Evolutionary conservation across 2,113 vertebrate genomes (phyloP).

Genomic region (Paramisgurnus dabryanus): DNA sequence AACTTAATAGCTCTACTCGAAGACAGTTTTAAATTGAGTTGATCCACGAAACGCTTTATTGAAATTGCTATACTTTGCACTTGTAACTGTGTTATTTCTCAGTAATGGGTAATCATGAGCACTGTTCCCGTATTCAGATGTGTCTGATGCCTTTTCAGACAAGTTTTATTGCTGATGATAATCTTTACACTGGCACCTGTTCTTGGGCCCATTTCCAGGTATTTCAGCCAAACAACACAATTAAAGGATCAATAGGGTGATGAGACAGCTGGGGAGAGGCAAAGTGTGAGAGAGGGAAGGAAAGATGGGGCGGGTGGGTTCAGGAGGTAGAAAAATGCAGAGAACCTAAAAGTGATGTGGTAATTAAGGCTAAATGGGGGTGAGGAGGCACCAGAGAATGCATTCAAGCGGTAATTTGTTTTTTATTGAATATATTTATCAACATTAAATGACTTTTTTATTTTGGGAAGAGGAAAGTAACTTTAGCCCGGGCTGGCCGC

Average conservation of each 20-base stretch:
- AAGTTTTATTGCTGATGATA: slow-evolving; percentile 47
- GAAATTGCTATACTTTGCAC: slow-evolving; percentile 32
- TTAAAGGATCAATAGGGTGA: slow-evolving; percentile 60
- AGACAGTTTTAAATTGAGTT: slow-evolving; percentile 38
- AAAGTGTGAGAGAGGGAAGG: neutral
- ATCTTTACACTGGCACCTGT: slow-evolving; percentile 47
- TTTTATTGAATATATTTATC: slow-evolving; percentile 68
- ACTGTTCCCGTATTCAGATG: slow-evolving; percentile 17
- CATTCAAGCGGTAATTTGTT: slow-evolving; percentile 60
- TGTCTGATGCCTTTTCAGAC: slow-evolving; percentile 31
- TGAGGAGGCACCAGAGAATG: slow-evolving; percentile 50
- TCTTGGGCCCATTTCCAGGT: slow-evolving; percentile 45
- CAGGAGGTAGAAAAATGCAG: slow-evolving; percentile 14
- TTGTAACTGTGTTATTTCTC: slow-evolving; percentile 44
- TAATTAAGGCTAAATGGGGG: slow-evolving; percentile 61
- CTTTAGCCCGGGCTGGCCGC: slow-evolving; percentile 39
- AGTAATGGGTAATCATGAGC: slow-evolving; percentile 26
- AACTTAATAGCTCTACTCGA: slow-evolving; percentile 36
- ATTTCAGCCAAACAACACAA: slow-evolving; percentile 53
- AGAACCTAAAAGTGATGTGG: slow-evolving; percentile 46
- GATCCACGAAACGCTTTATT: slow-evolving; percentile 32
- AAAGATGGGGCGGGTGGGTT: neutral
- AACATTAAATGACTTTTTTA: slow-evolving; percentile 63
- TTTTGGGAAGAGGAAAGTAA: slow-evolving; percentile 57
- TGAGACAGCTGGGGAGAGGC: slow-evolving; percentile 40